Evolutionary conservation across 2,888 invertebrate species (phyloP).

Genomic region (Pilophorus perplexus): DNA sequence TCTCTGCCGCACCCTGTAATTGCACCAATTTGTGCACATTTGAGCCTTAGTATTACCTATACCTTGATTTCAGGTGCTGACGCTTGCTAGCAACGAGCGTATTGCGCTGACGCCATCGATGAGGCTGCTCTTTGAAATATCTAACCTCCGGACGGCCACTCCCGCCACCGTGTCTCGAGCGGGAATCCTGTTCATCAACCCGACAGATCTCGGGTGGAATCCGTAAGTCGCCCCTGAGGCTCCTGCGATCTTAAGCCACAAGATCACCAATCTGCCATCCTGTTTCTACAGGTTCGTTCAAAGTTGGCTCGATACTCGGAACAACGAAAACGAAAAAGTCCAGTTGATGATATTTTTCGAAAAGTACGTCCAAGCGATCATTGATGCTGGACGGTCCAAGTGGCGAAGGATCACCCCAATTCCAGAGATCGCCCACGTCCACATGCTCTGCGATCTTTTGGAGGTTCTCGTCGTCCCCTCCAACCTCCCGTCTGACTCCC

Average conservation of each 20-base stretch:
- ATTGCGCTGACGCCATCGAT: slow-evolving; percentile 85
- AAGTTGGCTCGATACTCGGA: slow-evolving; percentile 81
- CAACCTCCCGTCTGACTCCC: slow-evolving; percentile 81
- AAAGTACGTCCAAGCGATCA: slow-evolving; percentile 81
- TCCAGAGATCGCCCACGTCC: slow-evolving; percentile 83
- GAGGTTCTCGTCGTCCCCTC: slow-evolving; percentile 78
- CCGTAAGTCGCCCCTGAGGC: slow-evolving; percentile 61
- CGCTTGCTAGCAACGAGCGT: slow-evolving; percentile 90
- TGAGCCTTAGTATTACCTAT: no score
- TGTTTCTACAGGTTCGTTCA: slow-evolving; percentile 66
- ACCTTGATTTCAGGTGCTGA: slow-evolving; percentile 65
- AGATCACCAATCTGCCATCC: no score
- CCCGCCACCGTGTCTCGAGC: slow-evolving; percentile 94
- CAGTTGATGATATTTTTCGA: slow-evolving; percentile 87
- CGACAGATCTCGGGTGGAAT: slow-evolving; percentile 91
- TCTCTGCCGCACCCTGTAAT: no score
- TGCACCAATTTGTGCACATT: no score
- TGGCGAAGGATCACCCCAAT: slow-evolving; percentile 90
- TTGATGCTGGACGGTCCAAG: slow-evolving; percentile 70
- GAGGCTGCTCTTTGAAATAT: slow-evolving; percentile 91
- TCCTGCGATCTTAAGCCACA: not conserved
- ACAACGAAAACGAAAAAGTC: slow-evolving; percentile 70
- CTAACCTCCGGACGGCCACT: slow-evolving; percentile 84
- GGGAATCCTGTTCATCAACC: slow-evolving; percentile 91
- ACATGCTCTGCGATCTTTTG: slow-evolving; percentile 81